These are phyloP conservation scores for Neosilurus hyrtlii DNA, from an alignment of 2,797 vertebrate genomes.

Conservation along the genomic window DNA sequence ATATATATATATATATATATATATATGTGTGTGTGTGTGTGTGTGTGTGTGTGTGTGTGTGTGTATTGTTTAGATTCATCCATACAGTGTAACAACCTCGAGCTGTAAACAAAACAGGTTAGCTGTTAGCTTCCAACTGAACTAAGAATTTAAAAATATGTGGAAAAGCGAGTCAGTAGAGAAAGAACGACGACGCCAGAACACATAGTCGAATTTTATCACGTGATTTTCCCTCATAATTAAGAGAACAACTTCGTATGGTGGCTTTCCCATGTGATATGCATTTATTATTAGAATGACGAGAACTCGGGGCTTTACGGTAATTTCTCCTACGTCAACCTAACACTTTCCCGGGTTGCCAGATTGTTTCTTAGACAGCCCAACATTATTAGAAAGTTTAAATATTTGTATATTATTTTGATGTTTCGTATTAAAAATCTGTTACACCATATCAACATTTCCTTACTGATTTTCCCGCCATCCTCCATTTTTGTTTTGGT, in stretches of 20 bases:
- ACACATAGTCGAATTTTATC: neutral
- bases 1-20: too few relatives aligned
- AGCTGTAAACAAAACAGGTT: neutral
- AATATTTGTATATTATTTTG: too few relatives aligned
- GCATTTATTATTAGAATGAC: too few relatives aligned
- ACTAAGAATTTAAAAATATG: neutral
- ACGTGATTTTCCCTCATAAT: neutral
- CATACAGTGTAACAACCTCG: neutral
- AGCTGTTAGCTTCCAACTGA: neutral
- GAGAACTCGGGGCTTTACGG: constrained; percentile 22
- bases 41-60: too few relatives aligned
- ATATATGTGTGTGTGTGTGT: too few relatives aligned
- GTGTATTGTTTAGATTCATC: too few relatives aligned
- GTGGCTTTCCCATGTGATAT: too few relatives aligned
- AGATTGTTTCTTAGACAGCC: neutral
- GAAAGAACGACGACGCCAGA: neutral
- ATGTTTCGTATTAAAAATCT: neutral
- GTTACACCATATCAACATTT: neutral
- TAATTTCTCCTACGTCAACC: neutral
- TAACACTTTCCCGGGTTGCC: neutral
- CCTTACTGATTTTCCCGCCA: neutral
- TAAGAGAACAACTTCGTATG: neutral
- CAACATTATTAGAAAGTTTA: too few relatives aligned
- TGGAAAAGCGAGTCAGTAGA: neutral
- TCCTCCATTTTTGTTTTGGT: neutral